These are phyloP conservation scores for Typhlomys cinereus DNA, from an alignment of 2,113 vertebrate genomes.

Conservation along the genomic window DNA sequence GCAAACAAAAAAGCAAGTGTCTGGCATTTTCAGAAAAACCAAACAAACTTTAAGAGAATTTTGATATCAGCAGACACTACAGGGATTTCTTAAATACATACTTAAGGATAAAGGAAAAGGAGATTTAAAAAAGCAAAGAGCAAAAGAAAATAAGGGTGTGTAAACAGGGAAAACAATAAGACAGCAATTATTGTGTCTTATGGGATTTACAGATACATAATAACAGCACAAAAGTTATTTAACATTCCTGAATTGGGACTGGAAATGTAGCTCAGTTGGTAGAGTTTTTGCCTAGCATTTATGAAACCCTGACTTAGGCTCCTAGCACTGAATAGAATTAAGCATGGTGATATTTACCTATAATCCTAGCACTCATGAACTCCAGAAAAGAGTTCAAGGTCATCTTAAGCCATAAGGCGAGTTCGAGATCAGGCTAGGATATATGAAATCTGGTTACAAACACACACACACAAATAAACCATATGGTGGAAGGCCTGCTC, in stretches of 20 bases:
- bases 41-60: constrained; percentile 39
- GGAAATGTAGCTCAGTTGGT: neutral
- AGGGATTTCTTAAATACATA: neutral
- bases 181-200: neutral
- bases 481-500: too few relatives aligned
- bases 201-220: neutral
- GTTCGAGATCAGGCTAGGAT: too few relatives aligned
- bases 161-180: neutral
- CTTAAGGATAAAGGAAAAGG: constrained; percentile 34
- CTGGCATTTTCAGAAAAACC: neutral
- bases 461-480: too few relatives aligned
- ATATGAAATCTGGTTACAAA: too few relatives aligned
- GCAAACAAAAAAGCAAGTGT: constrained; percentile 15
- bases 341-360: too few relatives aligned
- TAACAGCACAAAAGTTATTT: constrained; percentile 5
- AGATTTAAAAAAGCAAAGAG: constrained; percentile 26
- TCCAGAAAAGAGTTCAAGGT: too few relatives aligned
- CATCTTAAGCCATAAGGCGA: too few relatives aligned
- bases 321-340: neutral
- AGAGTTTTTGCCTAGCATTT: neutral
- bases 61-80: neutral
- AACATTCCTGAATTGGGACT: neutral
- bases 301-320: neutral
- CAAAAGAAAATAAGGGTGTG: neutral
- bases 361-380: too few relatives aligned